Percentiles rank a stretch among this genome's conserved stretches.
Conservation (phyloP, 64 coral and sea anemone genomes). For the Montipora sp. region DNA sequence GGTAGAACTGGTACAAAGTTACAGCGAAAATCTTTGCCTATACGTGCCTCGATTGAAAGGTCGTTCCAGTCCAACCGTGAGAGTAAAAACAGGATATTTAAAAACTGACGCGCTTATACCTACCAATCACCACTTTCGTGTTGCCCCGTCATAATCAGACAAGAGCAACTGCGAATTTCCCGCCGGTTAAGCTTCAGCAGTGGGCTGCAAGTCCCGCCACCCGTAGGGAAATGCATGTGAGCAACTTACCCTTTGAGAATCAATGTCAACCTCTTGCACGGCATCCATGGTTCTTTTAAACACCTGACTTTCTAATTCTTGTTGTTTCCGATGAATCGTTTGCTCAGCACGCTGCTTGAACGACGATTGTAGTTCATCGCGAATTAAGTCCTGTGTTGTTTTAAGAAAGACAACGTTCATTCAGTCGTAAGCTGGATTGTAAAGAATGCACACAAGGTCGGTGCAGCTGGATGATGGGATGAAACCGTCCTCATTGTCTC, state of each 20-base stretch:
- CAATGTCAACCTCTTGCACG: constrained; percentile 79
- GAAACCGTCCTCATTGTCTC: no score
- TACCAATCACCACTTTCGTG: not conserved
- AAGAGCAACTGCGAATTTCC: not conserved
- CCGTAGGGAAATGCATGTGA: not conserved
- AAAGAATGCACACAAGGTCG: not conserved
- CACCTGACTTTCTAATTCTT: constrained; percentile 88
- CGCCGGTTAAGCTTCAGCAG: not conserved
- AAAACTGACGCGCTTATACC: not conserved
- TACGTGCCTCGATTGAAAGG: no score
- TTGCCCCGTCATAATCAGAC: not conserved
- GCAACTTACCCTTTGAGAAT: constrained; percentile 77
- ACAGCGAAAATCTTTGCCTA: no score
- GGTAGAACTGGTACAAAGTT: no score
- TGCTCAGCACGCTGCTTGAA: constrained; percentile 84
- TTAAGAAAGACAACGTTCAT: not conserved
- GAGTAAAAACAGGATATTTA: no score
- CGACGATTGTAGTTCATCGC: constrained; percentile 80
- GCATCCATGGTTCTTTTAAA: constrained; percentile 79
- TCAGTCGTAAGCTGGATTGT: not conserved
- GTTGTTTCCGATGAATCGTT: constrained; percentile 80
- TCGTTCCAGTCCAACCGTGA: no score
- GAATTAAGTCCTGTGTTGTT: constrained; percentile 76
- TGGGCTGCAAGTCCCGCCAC: no score
- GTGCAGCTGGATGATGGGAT: no score